phyloP scores from a whole-genome alignment of 2,888 invertebrate species.

The Andrena bucephala region DNA sequence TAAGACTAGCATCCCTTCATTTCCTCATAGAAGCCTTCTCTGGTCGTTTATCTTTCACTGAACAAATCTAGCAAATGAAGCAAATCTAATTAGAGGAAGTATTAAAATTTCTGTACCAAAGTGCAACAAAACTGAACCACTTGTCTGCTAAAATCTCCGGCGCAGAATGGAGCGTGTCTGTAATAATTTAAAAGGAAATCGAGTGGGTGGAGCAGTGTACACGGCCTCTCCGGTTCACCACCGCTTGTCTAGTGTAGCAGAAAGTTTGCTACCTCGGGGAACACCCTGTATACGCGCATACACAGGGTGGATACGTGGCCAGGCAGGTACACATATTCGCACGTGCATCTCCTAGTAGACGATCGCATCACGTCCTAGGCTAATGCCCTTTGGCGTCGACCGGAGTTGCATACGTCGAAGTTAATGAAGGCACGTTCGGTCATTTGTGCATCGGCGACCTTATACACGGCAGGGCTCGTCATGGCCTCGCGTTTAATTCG shows the following conservation, averaged over 20 bases:
- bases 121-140: too few species aligned
- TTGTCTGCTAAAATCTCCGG: too few species aligned
- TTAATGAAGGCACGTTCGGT: constrained; percentile 73
- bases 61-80: too few species aligned
- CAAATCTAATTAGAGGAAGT: too few species aligned
- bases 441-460: constrained; percentile 70
- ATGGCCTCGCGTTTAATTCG: constrained; percentile 73
- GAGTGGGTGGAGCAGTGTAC: background rate
- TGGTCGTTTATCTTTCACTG: too few species aligned
- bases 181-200: background rate
- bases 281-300: background rate
- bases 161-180: too few species aligned
- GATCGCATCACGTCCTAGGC: constrained; percentile 63
- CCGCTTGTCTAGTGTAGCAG: background rate
- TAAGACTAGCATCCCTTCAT: too few species aligned
- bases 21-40: too few species aligned
- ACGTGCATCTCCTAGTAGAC: constrained; percentile 36
- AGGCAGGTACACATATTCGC: background rate
- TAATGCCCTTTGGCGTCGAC: constrained; percentile 70
- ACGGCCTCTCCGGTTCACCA: background rate
- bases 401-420: constrained; percentile 55
- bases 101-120: too few species aligned
- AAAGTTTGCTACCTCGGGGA: background rate
- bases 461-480: constrained; percentile 50
- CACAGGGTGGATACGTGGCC: background rate